phyloP scores from a whole-genome alignment of 2,888 invertebrate genomes.

The Athetis lepigone region DNA sequence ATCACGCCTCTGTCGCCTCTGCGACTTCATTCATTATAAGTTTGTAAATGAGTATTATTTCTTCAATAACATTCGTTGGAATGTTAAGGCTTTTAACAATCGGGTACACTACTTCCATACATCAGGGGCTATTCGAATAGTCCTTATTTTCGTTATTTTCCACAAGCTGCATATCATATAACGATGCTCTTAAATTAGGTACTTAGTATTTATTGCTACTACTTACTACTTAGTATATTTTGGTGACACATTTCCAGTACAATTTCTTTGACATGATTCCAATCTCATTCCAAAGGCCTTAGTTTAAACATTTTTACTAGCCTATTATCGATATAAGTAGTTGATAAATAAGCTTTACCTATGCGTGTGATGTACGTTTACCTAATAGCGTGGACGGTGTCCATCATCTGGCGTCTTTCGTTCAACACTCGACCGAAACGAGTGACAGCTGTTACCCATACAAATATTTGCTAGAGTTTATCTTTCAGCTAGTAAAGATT shows the following conservation, averaged over 20 bases:
- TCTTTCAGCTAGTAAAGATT: conserved; percentile 66
- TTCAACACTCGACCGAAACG: conserved; percentile 49
- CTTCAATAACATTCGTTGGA: conserved; percentile 28
- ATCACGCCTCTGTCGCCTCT: conserved; percentile 57
- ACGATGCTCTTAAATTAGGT: conserved; percentile 1
- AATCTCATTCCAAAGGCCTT: background rate
- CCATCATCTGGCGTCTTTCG: conserved; percentile 60
- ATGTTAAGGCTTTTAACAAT: conserved; percentile 30
- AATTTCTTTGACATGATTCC: too few species aligned
- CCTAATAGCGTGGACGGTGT: conserved; percentile 64
- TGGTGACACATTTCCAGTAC: too few species aligned
- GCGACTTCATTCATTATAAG: conserved; percentile 50
- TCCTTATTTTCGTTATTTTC: background rate
- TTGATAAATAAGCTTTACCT: conserved; percentile 16
- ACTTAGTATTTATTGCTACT: background rate
- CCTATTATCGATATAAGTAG: conserved; percentile 5
- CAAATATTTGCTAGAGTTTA: conserved; percentile 65
- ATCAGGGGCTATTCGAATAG: background rate
- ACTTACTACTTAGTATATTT: too few species aligned
- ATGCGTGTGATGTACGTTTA: conserved; percentile 49
- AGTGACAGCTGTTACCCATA: conserved; percentile 60
- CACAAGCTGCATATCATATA: background rate
- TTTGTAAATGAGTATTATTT: conserved; percentile 47
- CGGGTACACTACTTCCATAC: conserved; percentile 8
- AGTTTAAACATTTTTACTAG: background rate